Evolutionary conservation across 2,888 invertebrate species (phyloP), one percentile per base, ranked within the genome.

Genomic region (Galerucella calmariensis): DNA sequence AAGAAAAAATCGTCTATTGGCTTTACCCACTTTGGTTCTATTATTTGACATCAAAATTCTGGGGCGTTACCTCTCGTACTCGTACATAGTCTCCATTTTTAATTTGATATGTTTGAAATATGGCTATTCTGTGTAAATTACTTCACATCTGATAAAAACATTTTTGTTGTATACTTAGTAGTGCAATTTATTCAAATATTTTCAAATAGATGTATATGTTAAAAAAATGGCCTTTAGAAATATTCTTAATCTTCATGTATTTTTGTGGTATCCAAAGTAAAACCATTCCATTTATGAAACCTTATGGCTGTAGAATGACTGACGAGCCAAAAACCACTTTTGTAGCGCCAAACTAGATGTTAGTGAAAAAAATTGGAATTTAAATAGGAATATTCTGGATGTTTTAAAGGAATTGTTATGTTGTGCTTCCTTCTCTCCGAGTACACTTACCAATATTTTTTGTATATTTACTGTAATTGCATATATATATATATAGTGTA

Each of bases 331-430:
- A 73, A 72, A 75, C 70, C 76, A 72, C 53, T 71, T 74, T 67
- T 68, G 48, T 75, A 74, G 72, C 74, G 77, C 77, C 79, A 77
- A 79, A 76, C 65, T 79, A 76, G 75, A 74, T 77, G 75, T 76
- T 79, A 76, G 77, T 27, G 20, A 61, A 16, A 58, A 68, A 44
- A 16, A 72, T 53, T 53, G 75, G 77, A 74, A 77, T 68, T 77
- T 73, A 46, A 65, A 56, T 74, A 74, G 73, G 72, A 78, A 73
- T 77, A 75, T 78, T 77, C 72, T 68, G 66, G 69, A 75, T 74
- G 27, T 74, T 72, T 67, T 66, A 72, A 56, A 61, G 77, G 76
- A 79, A 77, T 79, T 78, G 77, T 76, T 77, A 73, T 56, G 65
- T 73, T 73, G 77, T 76, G 78, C 78, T 78, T 78, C 76, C 78